Evolutionary conservation across 2,888 invertebrate genomes (phyloP), one percentile per base, ranked within the genome.

Genomic region (Folsomia candida): DNA sequence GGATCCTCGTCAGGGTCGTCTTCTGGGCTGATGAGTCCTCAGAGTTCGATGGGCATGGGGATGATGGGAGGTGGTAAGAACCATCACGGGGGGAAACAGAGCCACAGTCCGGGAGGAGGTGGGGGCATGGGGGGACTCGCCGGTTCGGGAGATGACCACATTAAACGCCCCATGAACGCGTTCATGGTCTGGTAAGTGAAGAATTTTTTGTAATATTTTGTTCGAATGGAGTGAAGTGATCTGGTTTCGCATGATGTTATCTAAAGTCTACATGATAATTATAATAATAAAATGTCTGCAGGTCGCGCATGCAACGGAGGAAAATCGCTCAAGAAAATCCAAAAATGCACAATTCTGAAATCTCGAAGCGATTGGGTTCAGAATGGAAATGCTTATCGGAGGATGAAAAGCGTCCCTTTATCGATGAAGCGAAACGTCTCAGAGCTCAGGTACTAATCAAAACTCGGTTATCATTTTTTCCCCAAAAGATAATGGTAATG

Each of bases 261-360:
- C n/a, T n/a, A n/a, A n/a, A n/a, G n/a, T n/a, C n/a, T n/a, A n/a
- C n/a, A n/a, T n/a, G n/a, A n/a, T n/a, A n/a, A n/a, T n/a, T n/a
- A n/a, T n/a, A 51, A 51, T 18, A 51, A 11, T 51, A 14, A 18
- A 51, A 14, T 51, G 96, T 93, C 29, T 96, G 96, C 96, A n/a
- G n/a, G n/a, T n/a, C n/a, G n/a, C 86, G 95, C 57, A 90, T 94
- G 54, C 94, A 96, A 83, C 86, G 96, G 20, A 88, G 94, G 68
- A 93, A 94, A 84, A 96, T 97, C 81, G 94, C 96, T 1, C 89
- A 92, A 84, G 94, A 96, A 80, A 95, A 96, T 83, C 96, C 96
- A 25, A 86, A 86, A 80, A 86, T 86, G 86, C 86, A 87, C 82
- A 87, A 87, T 81, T 85, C 85, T 6, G 80, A 96, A 91, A 96